Conservation (phyloP, 1,140 invertebrate genomes). For the Stegodyphus mimosarum region DNA sequence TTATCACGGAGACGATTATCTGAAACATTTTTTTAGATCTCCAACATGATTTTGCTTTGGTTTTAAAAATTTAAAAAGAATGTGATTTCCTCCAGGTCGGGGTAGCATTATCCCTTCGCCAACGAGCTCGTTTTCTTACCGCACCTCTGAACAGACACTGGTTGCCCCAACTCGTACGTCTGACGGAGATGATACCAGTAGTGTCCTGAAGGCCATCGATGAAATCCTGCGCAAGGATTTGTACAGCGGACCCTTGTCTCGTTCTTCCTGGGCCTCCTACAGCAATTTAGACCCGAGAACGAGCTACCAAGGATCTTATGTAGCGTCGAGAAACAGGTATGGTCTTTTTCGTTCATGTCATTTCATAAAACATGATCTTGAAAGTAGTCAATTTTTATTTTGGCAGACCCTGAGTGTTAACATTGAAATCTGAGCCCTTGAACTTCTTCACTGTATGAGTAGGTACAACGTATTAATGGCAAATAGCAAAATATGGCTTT, state of each 20-base stretch:
- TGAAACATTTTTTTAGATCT: too few species aligned
- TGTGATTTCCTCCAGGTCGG: neutral
- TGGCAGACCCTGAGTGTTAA: too few species aligned
- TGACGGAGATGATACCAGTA: slow-evolving; percentile 61
- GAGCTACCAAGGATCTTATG: slow-evolving; percentile 15
- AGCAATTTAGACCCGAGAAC: neutral
- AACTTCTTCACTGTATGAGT: too few species aligned
- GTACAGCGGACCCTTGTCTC: slow-evolving; percentile 42
- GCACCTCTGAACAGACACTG: slow-evolving; percentile 2
- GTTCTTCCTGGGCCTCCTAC: slow-evolving; percentile 19
- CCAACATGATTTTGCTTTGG: too few species aligned
- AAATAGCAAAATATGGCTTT: too few species aligned
- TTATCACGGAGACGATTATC: too few species aligned
- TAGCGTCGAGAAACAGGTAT: slow-evolving; percentile 22
- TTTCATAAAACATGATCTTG: too few species aligned
- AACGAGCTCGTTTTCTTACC: slow-evolving; percentile 17
- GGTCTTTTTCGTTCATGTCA: neutral
- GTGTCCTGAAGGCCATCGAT: slow-evolving; percentile 72
- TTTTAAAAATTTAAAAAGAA: too few species aligned
- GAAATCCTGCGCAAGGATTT: slow-evolving; percentile 70
- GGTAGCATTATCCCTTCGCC: slow-evolving; percentile 18
- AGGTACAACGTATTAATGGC: too few species aligned
- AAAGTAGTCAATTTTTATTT: too few species aligned
- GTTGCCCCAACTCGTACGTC: neutral
- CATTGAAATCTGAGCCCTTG: too few species aligned